phyloP scores from a whole-genome alignment of 2,888 invertebrate species.

The Cryptus armator region DNA sequence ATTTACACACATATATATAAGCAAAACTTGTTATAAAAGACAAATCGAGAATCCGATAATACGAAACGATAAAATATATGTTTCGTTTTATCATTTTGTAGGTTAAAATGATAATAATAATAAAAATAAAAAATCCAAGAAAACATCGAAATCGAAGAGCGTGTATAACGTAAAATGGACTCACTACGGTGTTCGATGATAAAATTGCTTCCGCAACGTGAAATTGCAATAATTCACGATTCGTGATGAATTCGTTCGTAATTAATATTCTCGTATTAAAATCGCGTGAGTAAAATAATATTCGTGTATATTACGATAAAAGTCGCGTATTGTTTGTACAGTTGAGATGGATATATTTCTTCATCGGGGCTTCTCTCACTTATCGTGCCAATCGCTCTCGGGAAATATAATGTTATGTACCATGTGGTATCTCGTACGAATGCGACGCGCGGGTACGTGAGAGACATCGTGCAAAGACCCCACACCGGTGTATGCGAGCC shows the following conservation, averaged over 20 bases:
- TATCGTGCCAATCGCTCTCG: slow-evolving; percentile 43
- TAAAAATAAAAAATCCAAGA: background rate
- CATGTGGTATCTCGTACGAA: slow-evolving; percentile 15
- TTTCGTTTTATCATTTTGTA: background rate
- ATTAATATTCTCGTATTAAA: slow-evolving; percentile 38
- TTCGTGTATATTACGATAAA: background rate
- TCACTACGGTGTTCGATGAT: slow-evolving; percentile 3
- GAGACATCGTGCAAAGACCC: slow-evolving; percentile 30
- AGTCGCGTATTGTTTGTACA: background rate
- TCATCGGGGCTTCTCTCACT: background rate
- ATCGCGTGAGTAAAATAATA: slow-evolving; percentile 17
- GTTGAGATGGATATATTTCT: slow-evolving; percentile 15
- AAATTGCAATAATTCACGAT: slow-evolving; percentile 41
- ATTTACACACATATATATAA: background rate
- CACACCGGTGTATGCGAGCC: background rate
- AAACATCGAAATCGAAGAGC: slow-evolving; percentile 4
- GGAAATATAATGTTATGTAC: slow-evolving; percentile 8
- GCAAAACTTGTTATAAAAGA: background rate
- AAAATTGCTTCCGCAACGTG: slow-evolving; percentile 7
- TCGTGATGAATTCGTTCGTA: slow-evolving; percentile 23
- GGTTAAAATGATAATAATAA: background rate
- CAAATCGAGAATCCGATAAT: background rate
- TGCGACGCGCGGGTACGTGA: background rate
- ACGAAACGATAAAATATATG: background rate
- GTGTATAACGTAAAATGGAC: background rate